These are phyloP conservation scores for Prionailurus bengalensis DNA, from an alignment of 2,113 vertebrate genomes.

Conservation along the genomic window DNA sequence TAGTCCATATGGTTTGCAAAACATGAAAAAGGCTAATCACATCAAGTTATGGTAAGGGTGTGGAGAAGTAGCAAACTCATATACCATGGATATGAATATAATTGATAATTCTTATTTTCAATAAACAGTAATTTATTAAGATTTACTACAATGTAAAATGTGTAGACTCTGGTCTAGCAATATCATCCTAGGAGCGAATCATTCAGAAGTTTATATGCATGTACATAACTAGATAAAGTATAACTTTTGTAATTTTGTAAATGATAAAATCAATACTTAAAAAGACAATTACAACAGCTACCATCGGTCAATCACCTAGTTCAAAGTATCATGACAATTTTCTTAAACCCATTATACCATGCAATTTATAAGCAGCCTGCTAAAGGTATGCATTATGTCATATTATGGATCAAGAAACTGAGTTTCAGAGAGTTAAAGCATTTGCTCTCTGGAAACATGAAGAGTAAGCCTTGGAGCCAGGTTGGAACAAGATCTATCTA, in stretches of 20 bases:
- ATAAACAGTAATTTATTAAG: background rate
- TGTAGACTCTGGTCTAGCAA: background rate
- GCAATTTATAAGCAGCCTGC: background rate
- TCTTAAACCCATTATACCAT: background rate
- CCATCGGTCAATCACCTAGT: background rate
- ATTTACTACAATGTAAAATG: slow-evolving; percentile 14
- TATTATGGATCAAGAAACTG: background rate
- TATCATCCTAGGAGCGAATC: background rate
- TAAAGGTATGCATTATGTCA: background rate
- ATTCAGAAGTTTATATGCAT: background rate
- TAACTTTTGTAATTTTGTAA: background rate
- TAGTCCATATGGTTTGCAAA: background rate
- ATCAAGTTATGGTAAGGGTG: background rate
- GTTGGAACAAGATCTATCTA: background rate
- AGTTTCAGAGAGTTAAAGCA: background rate
- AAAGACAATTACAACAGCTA: background rate
- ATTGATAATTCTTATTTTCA: background rate
- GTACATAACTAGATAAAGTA: background rate
- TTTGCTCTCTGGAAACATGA: background rate
- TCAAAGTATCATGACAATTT: slow-evolving; percentile 7
- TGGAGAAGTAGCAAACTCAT: background rate
- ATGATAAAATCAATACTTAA: background rate
- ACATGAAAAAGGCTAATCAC: background rate
- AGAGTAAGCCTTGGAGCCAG: background rate
- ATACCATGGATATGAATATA: background rate